Conservation (phyloP, 2,888 invertebrate genomes). For the Drosophila mercatorum region DNA sequence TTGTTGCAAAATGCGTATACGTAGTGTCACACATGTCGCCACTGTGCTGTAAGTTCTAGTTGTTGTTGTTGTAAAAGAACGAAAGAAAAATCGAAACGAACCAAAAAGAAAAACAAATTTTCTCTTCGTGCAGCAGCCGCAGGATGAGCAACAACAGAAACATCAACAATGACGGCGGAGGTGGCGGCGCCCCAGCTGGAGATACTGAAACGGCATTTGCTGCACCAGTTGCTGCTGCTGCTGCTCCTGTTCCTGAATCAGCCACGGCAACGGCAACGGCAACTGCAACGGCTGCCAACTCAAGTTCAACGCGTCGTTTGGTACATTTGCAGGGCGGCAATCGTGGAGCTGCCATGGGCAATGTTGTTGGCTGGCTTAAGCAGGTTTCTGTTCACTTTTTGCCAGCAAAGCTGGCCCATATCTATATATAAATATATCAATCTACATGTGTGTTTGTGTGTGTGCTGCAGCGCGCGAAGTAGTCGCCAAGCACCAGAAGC, state of each 20-base stretch:
- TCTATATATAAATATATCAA: background rate
- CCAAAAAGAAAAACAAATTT: background rate
- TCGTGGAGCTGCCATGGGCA: constrained; percentile 88
- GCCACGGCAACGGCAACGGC: background rate
- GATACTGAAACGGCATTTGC: constrained; percentile 11
- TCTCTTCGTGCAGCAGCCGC: constrained; percentile 65
- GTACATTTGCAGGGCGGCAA: constrained; percentile 87
- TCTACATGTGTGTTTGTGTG: constrained; percentile 3
- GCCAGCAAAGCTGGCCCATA: constrained; percentile 2
- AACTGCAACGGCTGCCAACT: constrained; percentile 45
- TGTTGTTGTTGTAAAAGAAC: background rate
- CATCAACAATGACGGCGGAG: constrained; percentile 49
- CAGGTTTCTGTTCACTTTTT: constrained; percentile 86
- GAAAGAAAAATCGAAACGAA: too few species aligned
- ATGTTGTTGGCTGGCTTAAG: constrained; percentile 93
- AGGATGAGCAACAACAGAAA: constrained; percentile 69
- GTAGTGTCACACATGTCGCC: constrained; percentile 37
- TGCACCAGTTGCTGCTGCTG: background rate
- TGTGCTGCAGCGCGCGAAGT: background rate
- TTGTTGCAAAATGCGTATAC: constrained; percentile 50
- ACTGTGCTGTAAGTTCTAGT: constrained; percentile 57
- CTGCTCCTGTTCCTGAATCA: constrained; percentile 1
- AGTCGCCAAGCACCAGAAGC: constrained; percentile 15
- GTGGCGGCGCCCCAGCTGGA: constrained; percentile 26
- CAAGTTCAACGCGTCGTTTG: constrained; percentile 80